phyloP scores from a whole-genome alignment of 1,140 invertebrate species.

The Physella acuta region DNA sequence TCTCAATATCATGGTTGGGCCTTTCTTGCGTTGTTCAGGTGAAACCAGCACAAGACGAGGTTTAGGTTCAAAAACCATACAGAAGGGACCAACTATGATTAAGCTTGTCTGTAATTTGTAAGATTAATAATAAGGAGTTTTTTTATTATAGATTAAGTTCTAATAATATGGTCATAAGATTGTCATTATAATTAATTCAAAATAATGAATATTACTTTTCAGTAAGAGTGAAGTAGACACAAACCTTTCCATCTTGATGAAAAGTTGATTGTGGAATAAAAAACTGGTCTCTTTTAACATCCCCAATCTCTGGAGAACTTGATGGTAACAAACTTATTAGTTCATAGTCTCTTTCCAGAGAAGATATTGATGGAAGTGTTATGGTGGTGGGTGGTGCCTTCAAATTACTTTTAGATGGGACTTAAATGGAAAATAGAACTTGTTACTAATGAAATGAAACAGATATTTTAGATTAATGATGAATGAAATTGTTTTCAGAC shows the following conservation, averaged over 20 bases:
- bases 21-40: conserved; percentile 19
- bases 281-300: conserved; percentile 14
- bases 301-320: background rate
- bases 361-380: conserved; percentile 12
- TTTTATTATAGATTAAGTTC: too few species aligned
- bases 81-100: conserved; percentile 24
- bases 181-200: too few species aligned
- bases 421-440: background rate
- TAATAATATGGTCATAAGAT: too few species aligned
- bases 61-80: conserved; percentile 18
- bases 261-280: conserved; percentile 21
- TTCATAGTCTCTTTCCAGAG: conserved; percentile 18
- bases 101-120: conserved; percentile 20
- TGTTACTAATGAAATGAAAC: background rate
- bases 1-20: conserved; percentile 19
- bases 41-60: conserved; percentile 13
- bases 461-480: too few species aligned
- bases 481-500: too few species aligned
- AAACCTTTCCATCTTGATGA: conserved; percentile 20
- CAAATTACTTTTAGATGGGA: background rate
- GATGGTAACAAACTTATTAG: conserved; percentile 12
- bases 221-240: background rate
- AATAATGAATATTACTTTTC: too few species aligned
- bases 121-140: too few species aligned
- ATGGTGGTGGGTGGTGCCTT: conserved; percentile 12